Evolutionary conservation across 2,888 invertebrate genomes (phyloP).

Genomic region (Hedychridium roseum): DNA sequence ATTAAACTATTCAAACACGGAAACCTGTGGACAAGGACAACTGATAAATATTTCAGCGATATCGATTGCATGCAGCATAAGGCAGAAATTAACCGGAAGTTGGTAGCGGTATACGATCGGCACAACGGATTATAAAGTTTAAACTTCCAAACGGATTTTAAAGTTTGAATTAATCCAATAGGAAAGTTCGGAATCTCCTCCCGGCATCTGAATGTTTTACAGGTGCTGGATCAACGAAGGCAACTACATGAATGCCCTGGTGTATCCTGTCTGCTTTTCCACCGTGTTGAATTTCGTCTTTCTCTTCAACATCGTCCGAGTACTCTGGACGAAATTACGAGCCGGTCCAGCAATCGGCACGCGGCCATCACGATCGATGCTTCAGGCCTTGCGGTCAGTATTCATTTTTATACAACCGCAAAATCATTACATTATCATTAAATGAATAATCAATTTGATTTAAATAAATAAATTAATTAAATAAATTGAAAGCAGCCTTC

Average conservation of each 20-base stretch:
- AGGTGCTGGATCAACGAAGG: conserved; percentile 84
- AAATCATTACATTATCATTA: too few species aligned
- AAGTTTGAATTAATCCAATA: not conserved
- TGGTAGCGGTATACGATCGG: too few species aligned
- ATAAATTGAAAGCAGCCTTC: too few species aligned
- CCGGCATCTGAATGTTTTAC: conserved; percentile 13
- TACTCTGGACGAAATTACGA: conserved; percentile 82
- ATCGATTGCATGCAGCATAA: too few species aligned
- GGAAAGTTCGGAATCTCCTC: not conserved
- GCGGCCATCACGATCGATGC: conserved; percentile 75
- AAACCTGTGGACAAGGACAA: too few species aligned
- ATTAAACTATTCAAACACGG: too few species aligned
- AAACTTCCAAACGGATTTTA: not conserved
- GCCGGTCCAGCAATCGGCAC: conserved; percentile 73
- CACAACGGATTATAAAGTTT: too few species aligned
- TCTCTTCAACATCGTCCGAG: conserved; percentile 89
- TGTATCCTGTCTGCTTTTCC: conserved; percentile 80
- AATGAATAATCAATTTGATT: too few species aligned
- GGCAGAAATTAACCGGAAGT: too few species aligned
- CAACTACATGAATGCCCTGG: conserved; percentile 76
- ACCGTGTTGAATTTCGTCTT: conserved; percentile 85
- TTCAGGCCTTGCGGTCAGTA: conserved; percentile 81
- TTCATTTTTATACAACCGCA: too few species aligned
- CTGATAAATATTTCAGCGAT: too few species aligned
- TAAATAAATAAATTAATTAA: too few species aligned